These are phyloP conservation scores for Netelia inedita DNA, from an alignment of 2,888 invertebrate species.

Conservation along the genomic window DNA sequence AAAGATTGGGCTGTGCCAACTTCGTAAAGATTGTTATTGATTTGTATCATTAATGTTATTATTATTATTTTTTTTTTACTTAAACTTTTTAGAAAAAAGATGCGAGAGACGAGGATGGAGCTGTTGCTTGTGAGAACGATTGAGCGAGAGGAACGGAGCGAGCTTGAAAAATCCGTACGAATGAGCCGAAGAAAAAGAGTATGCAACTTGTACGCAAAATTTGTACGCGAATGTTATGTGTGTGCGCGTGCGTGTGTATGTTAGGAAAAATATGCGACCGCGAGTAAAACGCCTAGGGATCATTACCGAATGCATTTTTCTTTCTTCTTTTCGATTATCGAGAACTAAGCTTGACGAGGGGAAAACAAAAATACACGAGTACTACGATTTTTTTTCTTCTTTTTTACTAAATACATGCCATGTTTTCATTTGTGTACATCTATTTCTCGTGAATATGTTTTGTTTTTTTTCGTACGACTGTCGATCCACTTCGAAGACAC, in stretches of 20 bases:
- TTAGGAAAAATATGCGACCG: slow-evolving; percentile 23
- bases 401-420: slow-evolving; percentile 62
- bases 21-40: slow-evolving; percentile 78
- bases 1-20: slow-evolving; percentile 82
- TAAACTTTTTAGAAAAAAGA: slow-evolving; percentile 70
- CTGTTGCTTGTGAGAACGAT: slow-evolving; percentile 56
- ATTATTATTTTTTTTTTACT: slow-evolving; percentile 66
- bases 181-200: slow-evolving; percentile 35
- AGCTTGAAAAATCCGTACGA: slow-evolving; percentile 31
- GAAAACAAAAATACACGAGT: slow-evolving; percentile 59
- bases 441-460: slow-evolving; percentile 18
- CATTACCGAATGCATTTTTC: slow-evolving; percentile 57
- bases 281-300: slow-evolving; percentile 38
- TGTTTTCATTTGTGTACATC: slow-evolving; percentile 38
- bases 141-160: slow-evolving; percentile 33
- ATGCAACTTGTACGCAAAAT: not conserved
- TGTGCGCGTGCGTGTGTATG: slow-evolving; percentile 2
- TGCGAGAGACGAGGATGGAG: slow-evolving; percentile 49
- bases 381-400: slow-evolving; percentile 48
- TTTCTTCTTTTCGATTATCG: slow-evolving; percentile 55
- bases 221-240: slow-evolving; percentile 20
- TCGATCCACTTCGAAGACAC: not conserved
- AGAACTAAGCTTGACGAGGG: slow-evolving; percentile 53
- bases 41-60: slow-evolving; percentile 70
- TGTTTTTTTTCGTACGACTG: slow-evolving; percentile 9